Evolutionary conservation across 2,888 invertebrate species (phyloP).

Genomic region (Abrostola tripartita): DNA sequence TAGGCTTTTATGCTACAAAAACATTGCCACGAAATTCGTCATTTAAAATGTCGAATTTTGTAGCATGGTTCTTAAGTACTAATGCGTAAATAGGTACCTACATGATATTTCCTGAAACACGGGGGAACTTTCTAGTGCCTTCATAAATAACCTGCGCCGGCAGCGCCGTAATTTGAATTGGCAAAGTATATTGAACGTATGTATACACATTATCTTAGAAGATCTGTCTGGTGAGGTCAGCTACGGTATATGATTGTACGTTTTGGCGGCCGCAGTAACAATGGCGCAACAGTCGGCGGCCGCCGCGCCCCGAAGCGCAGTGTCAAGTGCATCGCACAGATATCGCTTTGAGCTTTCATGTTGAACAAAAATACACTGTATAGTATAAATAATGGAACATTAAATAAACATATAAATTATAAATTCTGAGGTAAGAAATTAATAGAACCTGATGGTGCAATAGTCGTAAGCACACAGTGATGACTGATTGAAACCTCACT

Average conservation of each 20-base stretch:
- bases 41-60: no score
- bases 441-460: not conserved
- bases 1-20: no score
- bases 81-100: no score
- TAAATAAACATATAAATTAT: not conserved
- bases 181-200: constrained; percentile 34
- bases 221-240: constrained; percentile 72
- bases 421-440: not conserved
- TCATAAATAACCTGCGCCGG: constrained; percentile 21
- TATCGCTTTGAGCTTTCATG: constrained; percentile 16
- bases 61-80: no score
- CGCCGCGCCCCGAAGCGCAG: constrained; percentile 51
- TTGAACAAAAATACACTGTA: constrained; percentile 12
- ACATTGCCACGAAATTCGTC: no score
- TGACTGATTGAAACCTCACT: not conserved
- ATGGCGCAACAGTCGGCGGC: constrained; percentile 61
- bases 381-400: not conserved
- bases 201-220: constrained; percentile 60
- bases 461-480: not conserved
- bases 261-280: constrained; percentile 59
- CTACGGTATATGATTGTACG: constrained; percentile 72
- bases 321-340: constrained; percentile 74
- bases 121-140: constrained; percentile 18
- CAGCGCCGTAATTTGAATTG: constrained; percentile 21
- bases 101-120: constrained; percentile 9